These are phyloP conservation scores for Parus major DNA, from an alignment of 2,113 vertebrate species.

Conservation along the genomic window DNA sequence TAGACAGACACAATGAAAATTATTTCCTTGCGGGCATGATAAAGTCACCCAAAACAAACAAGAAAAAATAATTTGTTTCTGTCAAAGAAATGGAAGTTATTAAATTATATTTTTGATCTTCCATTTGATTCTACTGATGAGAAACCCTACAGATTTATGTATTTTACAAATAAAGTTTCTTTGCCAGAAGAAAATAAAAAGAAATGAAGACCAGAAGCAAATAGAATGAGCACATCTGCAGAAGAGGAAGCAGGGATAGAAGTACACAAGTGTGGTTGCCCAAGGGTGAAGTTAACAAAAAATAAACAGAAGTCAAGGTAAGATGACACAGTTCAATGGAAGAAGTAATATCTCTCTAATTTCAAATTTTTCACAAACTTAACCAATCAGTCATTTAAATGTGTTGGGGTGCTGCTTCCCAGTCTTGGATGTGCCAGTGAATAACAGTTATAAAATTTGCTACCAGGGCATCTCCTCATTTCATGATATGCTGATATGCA, in stretches of 20 bases:
- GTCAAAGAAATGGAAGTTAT: constrained; percentile 20
- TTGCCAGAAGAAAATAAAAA: neutral
- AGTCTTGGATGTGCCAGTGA: neutral
- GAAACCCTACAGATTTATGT: neutral
- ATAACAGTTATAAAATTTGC: neutral
- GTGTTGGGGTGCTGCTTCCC: neutral
- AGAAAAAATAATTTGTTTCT: constrained; percentile 53
- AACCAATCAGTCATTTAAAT: neutral
- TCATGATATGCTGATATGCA: neutral
- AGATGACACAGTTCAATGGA: neutral
- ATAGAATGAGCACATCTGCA: neutral
- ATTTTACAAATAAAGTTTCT: neutral
- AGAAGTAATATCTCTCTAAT: neutral
- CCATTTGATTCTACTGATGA: constrained; percentile 5
- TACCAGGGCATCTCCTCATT: neutral
- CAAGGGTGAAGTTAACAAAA: neutral
- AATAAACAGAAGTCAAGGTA: neutral
- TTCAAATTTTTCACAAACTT: neutral
- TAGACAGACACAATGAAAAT: neutral
- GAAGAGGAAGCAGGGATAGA: neutral
- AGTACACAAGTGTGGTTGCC: neutral
- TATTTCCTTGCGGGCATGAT: neutral
- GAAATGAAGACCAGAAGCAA: neutral
- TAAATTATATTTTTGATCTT: constrained; percentile 40
- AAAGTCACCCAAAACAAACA: constrained; percentile 31